Percentiles rank a stretch among this genome's conserved stretches.
Evolutionary conservation across 2,113 vertebrate genomes (phyloP).

Genomic region (Cryptotis parvus): DNA sequence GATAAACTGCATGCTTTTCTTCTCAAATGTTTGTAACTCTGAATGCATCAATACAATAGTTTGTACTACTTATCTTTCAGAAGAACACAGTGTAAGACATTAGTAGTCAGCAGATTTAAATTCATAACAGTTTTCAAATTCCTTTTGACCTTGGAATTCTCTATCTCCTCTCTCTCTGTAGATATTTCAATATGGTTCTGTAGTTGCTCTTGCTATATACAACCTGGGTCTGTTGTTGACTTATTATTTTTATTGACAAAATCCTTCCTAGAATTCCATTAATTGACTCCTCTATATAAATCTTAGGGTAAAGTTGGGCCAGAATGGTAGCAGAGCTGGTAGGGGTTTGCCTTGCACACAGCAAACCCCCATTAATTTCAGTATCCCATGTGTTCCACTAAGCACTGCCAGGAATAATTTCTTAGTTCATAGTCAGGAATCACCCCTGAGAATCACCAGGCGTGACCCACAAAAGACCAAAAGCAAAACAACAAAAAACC

Average conservation of each 20-base stretch:
- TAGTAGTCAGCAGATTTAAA: neutral
- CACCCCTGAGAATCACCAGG: too few relatives aligned
- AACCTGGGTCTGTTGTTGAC: neutral
- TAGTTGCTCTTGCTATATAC: neutral
- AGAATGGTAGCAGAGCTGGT: too few relatives aligned
- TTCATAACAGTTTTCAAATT: neutral
- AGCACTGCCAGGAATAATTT: too few relatives aligned
- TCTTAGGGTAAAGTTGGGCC: too few relatives aligned
- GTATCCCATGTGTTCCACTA: too few relatives aligned
- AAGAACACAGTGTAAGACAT: neutral
- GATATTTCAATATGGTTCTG: neutral
- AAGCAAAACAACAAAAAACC: too few relatives aligned
- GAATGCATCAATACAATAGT: neutral
- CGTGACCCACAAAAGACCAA: too few relatives aligned
- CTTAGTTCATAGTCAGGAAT: too few relatives aligned
- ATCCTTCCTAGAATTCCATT: neutral
- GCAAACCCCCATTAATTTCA: too few relatives aligned
- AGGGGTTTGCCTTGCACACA: too few relatives aligned
- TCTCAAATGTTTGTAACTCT: neutral
- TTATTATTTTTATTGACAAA: neutral
- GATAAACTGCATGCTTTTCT: neutral
- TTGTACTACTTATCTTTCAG: neutral
- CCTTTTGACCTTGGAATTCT: neutral
- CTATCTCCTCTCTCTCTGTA: neutral
- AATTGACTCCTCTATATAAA: neutral